A percentile compares a stretch with the other conserved stretches of the same genome.
Conservation (phyloP, 2,797 vertebrate species). For the Rhinophrynus dorsalis region DNA sequence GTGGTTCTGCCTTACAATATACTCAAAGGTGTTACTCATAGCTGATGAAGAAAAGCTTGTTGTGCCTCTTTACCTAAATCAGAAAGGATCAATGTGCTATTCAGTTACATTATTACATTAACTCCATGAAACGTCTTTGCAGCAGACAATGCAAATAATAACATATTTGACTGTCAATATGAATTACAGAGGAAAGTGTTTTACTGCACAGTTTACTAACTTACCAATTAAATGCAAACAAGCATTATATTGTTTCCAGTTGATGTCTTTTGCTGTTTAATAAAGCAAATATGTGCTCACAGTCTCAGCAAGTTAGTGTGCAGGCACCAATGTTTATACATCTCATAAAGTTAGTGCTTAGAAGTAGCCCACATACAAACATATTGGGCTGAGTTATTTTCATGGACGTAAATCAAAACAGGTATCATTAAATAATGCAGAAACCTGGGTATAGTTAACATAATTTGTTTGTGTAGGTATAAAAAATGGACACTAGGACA, state of each 20-base stretch:
- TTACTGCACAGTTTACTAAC: slow-evolving; percentile 22
- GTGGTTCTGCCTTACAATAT: slow-evolving; percentile 1
- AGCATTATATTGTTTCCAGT: slow-evolving; percentile 48
- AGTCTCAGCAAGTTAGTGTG: slow-evolving; percentile 7
- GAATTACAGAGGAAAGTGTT: slow-evolving; percentile 36
- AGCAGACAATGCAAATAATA: slow-evolving; percentile 27
- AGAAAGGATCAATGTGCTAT: slow-evolving; percentile 10
- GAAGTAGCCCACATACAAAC: slow-evolving; percentile 19
- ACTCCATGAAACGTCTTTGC: slow-evolving; percentile 1
- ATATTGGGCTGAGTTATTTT: slow-evolving; percentile 16
- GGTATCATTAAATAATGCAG: too few species aligned
- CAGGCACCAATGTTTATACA: slow-evolving; percentile 32
- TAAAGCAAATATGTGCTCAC: slow-evolving; percentile 14
- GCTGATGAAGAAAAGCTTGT: slow-evolving; percentile 15
- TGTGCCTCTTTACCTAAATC: slow-evolving; percentile 24
- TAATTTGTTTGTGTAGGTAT: slow-evolving; percentile 7
- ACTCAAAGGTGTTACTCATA: slow-evolving; percentile 20
- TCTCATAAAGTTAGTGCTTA: slow-evolving; percentile 27
- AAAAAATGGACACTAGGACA: slow-evolving; percentile 9
- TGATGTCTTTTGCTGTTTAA: slow-evolving; percentile 48
- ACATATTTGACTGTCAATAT: slow-evolving; percentile 26
- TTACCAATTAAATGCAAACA: slow-evolving; percentile 28
- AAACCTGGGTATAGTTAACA: slow-evolving; percentile 23
- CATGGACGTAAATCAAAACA: slow-evolving; percentile 27
- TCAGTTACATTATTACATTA: slow-evolving; percentile 1